These are phyloP conservation scores for Brachionus sp. DNA, from an alignment of 1,140 invertebrate genomes.

Conservation along the genomic window DNA sequence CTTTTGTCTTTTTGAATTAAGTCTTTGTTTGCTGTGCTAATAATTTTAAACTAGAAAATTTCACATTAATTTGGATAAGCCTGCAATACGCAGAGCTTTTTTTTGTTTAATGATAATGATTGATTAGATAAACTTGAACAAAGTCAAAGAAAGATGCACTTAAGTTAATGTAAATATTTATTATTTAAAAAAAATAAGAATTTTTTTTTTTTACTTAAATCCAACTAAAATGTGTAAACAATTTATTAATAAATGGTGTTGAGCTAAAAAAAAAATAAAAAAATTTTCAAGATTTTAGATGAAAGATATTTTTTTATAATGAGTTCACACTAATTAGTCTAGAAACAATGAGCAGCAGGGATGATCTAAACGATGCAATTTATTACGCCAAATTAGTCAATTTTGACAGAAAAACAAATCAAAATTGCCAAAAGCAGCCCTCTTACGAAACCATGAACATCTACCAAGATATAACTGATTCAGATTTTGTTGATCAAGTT, in stretches of 20 bases:
- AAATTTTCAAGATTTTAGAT: neutral
- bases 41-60: too few species aligned
- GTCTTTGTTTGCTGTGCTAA: too few species aligned
- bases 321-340: neutral
- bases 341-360: neutral
- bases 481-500: neutral
- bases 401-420: neutral
- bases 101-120: too few species aligned
- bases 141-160: neutral
- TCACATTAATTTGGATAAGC: too few species aligned
- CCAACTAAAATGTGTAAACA: neutral
- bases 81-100: too few species aligned
- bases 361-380: conserved; percentile 15
- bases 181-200: neutral
- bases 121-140: neutral
- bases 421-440: neutral
- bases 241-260: neutral
- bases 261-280: neutral
- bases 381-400: conserved; percentile 37
- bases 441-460: neutral
- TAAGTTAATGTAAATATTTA: neutral
- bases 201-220: neutral
- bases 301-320: neutral
- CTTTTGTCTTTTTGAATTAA: too few species aligned
- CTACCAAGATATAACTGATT: conserved; percentile 6